Conservation (phyloP, 2,113 vertebrate genomes). For the Promerops cafer region DNA sequence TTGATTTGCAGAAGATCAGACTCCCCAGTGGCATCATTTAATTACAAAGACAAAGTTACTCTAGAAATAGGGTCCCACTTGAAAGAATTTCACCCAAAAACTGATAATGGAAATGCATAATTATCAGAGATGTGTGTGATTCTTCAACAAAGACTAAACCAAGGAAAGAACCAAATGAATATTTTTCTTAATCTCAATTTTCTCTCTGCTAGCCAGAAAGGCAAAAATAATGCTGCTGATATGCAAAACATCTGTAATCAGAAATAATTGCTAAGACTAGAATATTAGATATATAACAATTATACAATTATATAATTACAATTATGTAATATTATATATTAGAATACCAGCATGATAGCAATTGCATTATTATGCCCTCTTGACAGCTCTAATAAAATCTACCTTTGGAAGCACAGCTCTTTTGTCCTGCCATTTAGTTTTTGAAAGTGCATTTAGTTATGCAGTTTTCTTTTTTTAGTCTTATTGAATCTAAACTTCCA, state of each 20-base stretch:
- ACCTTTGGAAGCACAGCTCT: background rate
- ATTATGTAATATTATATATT: too few relatives aligned
- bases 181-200: background rate
- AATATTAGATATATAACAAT: too few relatives aligned
- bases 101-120: background rate
- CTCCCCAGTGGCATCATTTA: background rate
- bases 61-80: background rate
- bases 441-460: background rate
- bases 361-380: background rate
- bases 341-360: background rate
- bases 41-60: background rate
- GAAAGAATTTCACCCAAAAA: background rate
- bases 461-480: background rate
- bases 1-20: background rate
- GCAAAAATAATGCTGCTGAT: background rate
- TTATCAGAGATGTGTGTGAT: background rate
- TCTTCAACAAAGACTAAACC: background rate
- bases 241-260: background rate
- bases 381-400: background rate
- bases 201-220: background rate
- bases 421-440: background rate
- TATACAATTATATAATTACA: too few relatives aligned
- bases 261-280: background rate
- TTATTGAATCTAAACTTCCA: background rate
- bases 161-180: fast-evolving